A percentile compares a stretch with the other conserved stretches of the same genome.
phyloP scores from a whole-genome alignment of 2,797 vertebrate genomes.

The Catostomus latipinnis region DNA sequence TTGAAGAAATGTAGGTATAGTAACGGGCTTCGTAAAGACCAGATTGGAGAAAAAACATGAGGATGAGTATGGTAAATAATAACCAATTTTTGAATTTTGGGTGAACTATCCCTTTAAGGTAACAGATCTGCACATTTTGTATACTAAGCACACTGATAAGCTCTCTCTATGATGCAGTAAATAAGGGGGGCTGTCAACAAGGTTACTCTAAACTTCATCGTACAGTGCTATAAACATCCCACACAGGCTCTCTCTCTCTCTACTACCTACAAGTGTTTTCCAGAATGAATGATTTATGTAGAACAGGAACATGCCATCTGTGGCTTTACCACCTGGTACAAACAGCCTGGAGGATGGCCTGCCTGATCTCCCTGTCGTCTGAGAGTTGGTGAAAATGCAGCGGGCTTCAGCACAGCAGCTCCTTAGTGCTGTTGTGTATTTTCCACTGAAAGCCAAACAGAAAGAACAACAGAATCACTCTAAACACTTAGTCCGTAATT shows the following conservation, averaged over 20 bases:
- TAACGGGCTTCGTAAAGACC: no score
- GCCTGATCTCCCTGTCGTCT: constrained; percentile 44
- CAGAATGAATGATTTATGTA: constrained; percentile 48
- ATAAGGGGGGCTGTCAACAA: background rate
- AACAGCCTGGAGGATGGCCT: constrained; percentile 43
- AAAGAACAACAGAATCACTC: constrained; percentile 24
- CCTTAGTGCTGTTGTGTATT: constrained; percentile 24
- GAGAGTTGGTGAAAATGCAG: constrained; percentile 27
- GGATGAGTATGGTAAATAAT: no score
- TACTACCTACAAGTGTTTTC: constrained; percentile 21
- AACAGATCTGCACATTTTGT: no score
- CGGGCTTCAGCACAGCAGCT: constrained; percentile 22
- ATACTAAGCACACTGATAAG: no score
- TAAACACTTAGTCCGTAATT: constrained; percentile 32
- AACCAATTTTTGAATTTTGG: no score
- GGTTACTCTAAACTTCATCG: background rate
- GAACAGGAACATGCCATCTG: constrained; percentile 44
- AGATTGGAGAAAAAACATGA: no score
- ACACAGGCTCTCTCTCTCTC: background rate
- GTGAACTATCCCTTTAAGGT: no score
- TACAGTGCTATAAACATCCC: background rate
- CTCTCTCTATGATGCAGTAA: no score
- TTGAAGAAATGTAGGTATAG: no score
- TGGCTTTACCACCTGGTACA: constrained; percentile 44
- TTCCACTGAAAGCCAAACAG: constrained; percentile 16